Evolutionary conservation across 2,888 invertebrate species (phyloP), one percentile per base, ranked within the genome.

Genomic region (Lamellibrachia satsuma): DNA sequence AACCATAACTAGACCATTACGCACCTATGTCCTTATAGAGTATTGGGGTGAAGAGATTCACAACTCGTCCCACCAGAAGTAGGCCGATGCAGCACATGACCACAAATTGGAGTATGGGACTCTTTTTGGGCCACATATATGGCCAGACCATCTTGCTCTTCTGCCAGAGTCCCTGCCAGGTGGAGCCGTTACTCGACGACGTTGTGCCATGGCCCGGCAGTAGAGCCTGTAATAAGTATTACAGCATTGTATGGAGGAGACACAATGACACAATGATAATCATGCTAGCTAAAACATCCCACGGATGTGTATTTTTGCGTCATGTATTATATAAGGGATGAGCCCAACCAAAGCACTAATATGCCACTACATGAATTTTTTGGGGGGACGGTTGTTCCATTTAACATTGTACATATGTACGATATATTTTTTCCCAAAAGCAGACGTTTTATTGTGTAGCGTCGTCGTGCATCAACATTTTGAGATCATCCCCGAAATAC

Each of bases 121-220:
- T 98, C 95, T 98, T 98, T 95, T 97, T 98, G 0, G 99, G 99
- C 99, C 99, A 99, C 60, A 99, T 97, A 97, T 98, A 99, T 0
- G 99, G 99, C 94, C 98, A 97, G 91, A 99, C 97, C 6, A 97
- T 98, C 95, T 97, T 97, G 15, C 98, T 96, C 96, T 99, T 99
- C 95, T 97, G 97, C 97, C 97, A 98, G 4, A 97, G 97, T 97
- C 96, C 96, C n/a, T 94, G 93, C 96, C 96, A 97, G 7, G 96
- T 96, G 7, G 96, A 96, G 15, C 93, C 93, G 15, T 51, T 7
- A 11, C 22, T 60, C 55, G 91, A 11, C 27, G 91, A 39, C 15
- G 39, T 39, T 39, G 57, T 52, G 52, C 75, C 55, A 92, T 7
- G 55, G 11, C n/a, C 75, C 57, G 92, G 52, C 7, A 90, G 93